Evolutionary conservation across 2,797 vertebrate genomes (phyloP), one percentile per base, ranked within the genome.

Genomic region (Oreortyx pictus): DNA sequence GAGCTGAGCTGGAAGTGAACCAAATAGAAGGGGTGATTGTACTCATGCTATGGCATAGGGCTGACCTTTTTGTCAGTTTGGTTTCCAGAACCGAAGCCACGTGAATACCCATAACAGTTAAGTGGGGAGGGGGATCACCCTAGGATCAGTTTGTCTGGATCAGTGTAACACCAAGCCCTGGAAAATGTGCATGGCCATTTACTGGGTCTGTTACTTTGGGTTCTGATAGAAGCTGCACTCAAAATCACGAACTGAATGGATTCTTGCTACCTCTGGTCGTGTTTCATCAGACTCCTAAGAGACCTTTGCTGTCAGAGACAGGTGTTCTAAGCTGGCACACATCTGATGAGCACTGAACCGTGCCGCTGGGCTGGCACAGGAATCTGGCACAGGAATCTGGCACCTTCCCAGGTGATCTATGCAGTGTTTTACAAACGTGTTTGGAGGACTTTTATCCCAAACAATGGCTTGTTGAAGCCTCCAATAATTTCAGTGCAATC

Each of bases 161-260:
- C 1, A 3, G 20, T 29, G 49, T 50, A 54, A 41, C 37, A 27
- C 14, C 43, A 76, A 50, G 74, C 9, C 16, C 2, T 0, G 19
- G 54, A 62, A 44, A 20, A n/a, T 1, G 4, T 18, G 9, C 18
- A 4, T 4, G 54, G n/a, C 27, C 4, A 13, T 70, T 70, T 37
- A 52, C 22, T 41, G 43, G n/a, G 46, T 16, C 25, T 37, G 22
- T 8, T 66, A 47, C 12, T 68, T 56, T 50, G 57, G 33, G 37
- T 14, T 59, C 50, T 19, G 46, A 67, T 66, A 31, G 47, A 81
- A 76, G 22, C 0, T 50, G 70, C 39, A 81, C 41, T 62, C 46
- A 50, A 81, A 90, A 24, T 1, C 56, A 71, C 10, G 60, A 82
- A 65, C 5, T 5, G 46, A 59, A 62, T 3, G 22, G 37, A 52